phyloP scores from a whole-genome alignment of 2,797 vertebrate genomes.

The Mycteria americana region DNA sequence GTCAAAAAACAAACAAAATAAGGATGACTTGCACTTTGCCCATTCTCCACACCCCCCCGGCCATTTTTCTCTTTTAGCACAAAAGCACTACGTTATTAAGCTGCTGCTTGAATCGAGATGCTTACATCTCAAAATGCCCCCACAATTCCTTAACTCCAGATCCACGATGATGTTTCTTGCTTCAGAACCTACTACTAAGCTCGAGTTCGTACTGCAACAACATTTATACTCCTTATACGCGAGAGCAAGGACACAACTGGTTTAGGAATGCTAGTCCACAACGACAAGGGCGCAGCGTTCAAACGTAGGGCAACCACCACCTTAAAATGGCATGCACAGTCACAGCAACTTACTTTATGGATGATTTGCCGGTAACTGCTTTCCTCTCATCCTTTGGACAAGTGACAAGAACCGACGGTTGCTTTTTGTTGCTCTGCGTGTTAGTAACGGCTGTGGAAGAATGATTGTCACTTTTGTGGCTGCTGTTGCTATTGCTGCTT shows the following conservation, averaged over 20 bases:
- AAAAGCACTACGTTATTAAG: not conserved
- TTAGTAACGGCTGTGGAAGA: constrained; percentile 78
- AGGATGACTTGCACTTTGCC: not conserved
- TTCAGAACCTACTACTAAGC: not conserved
- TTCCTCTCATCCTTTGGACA: constrained; percentile 87
- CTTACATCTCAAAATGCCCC: not conserved
- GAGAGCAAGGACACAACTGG: not conserved
- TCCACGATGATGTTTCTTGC: rapidly evolving
- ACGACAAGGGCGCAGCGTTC: not conserved
- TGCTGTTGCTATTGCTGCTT: constrained; percentile 83
- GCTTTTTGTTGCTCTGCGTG: constrained; percentile 88
- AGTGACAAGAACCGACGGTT: constrained; percentile 82
- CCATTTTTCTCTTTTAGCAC: not conserved
- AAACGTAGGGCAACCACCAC: rapidly evolving
- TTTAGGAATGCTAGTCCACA: rapidly evolving
- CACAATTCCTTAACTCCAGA: not conserved
- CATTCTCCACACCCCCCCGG: not conserved
- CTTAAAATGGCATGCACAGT: rapidly evolving
- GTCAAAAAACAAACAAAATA: rapidly evolving
- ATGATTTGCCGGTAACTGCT: constrained; percentile 82
- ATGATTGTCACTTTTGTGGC: constrained; percentile 90
- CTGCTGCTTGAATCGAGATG: not conserved
- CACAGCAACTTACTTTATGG: constrained; percentile 75
- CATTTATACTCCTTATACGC: not conserved
- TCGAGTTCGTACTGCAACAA: not conserved